Base-by-base conservation (phyloP, 2,113 vertebrate genomes). In the Hipposideros armiger region DNA sequence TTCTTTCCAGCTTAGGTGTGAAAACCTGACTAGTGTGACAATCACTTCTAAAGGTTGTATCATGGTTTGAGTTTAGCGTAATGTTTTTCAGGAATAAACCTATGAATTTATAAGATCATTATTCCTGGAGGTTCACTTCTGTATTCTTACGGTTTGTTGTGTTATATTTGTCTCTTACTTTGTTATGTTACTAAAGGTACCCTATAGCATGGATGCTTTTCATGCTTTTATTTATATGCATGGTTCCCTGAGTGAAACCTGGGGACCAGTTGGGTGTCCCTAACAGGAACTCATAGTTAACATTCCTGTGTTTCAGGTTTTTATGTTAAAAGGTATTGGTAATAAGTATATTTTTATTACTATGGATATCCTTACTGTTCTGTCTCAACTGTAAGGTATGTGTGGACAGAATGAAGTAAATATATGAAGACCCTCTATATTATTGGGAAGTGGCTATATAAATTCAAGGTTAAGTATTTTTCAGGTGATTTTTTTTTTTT, bases 1-100 rank as follows among this genome's bases (percentile, higher is more conserved):
- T 78, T 84, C 95, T 89, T 96, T 87, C 95, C 89, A 96, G 56
- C 64, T 70, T 90, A 84, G 86, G 94, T 91, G 93, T 94, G 91
- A 96, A 95, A 91, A 54, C 78, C 62, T 58, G 14, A 73, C 52
- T 20, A 19, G 90, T 76, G 76, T 95, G 87, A 72, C 83, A 84
- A 11, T 84, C 67, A 74, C 85, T 87, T 76, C 52, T 83, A 70
- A 95, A 89, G 92, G 67, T 47, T 73, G 52, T 76, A 5, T 90
- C 83, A 70, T 62, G 92, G 92, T 95, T 85, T 89, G 91, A 94
- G 82, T 91, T 95, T 74, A 93, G 90, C 83, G 91, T 90, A 64
- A 40, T 54, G 73, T 81, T 78, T 67, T 88, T 94, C 56, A 66
- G 70, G 90, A 92, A 76, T 74, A 86, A 96, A 64, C 50, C 50